Conservation (phyloP, 2,797 vertebrate genomes). For the Falco concolor region DNA sequence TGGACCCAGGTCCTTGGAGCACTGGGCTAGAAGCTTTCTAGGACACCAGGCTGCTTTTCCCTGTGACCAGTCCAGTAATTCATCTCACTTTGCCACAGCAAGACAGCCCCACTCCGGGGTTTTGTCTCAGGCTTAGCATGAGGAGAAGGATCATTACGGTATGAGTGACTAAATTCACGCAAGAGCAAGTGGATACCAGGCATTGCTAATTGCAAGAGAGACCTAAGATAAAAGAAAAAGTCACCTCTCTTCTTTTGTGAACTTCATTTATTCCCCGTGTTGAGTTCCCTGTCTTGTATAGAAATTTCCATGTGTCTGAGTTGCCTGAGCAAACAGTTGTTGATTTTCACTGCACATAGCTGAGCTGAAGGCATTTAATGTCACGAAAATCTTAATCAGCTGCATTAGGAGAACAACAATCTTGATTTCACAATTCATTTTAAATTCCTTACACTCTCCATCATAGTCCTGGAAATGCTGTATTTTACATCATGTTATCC, state of each 20-base stretch:
- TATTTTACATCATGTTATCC: background rate
- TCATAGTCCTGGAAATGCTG: background rate
- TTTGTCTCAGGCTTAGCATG: background rate
- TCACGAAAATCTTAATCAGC: background rate
- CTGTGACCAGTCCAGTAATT: background rate
- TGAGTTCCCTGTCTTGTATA: background rate
- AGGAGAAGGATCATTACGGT: background rate
- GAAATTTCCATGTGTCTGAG: rapidly evolving
- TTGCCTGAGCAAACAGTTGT: background rate
- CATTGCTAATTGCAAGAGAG: background rate
- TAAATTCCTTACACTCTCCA: background rate
- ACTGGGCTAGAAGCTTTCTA: background rate
- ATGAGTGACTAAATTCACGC: background rate
- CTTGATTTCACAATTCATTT: background rate
- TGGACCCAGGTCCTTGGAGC: background rate
- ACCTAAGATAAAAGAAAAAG: background rate
- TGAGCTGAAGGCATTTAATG: background rate
- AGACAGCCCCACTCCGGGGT: background rate
- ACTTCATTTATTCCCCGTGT: background rate
- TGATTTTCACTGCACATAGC: background rate
- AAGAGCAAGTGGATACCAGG: background rate
- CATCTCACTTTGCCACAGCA: background rate
- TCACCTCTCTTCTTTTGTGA: background rate
- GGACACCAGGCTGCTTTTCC: background rate
- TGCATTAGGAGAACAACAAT: background rate